Conservation (phyloP, 2,888 invertebrate species). For the Coecobrya sp. region DNA sequence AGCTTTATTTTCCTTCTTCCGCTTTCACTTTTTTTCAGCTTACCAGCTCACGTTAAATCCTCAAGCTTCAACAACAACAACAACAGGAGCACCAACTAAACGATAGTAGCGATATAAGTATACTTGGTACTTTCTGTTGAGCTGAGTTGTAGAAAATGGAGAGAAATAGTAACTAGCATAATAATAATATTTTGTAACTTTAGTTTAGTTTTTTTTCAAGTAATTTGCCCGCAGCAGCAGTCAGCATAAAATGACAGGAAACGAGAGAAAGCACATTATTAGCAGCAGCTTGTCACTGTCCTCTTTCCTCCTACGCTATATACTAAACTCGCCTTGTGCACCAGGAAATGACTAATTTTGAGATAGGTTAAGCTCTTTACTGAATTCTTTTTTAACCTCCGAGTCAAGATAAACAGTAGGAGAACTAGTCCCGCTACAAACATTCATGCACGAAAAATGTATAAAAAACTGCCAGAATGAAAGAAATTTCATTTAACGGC, state of each 20-base stretch:
- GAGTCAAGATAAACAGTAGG: not conserved
- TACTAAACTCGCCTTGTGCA: not conserved
- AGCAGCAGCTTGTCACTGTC: conserved; percentile 68
- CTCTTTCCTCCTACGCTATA: conserved; percentile 8
- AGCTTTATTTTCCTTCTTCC: conserved; percentile 66
- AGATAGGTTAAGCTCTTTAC: conserved; percentile 59
- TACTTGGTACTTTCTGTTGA: too few species aligned
- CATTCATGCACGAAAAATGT: not conserved
- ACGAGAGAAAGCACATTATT: conserved; percentile 63
- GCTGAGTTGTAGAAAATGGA: not conserved
- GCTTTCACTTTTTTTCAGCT: conserved; percentile 10
- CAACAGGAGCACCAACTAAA: not conserved
- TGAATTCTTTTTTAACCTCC: not conserved
- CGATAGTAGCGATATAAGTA: not conserved
- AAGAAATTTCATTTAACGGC: not conserved
- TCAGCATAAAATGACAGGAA: conserved; percentile 75
- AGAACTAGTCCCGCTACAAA: too few species aligned
- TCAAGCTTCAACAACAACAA: conserved; percentile 22
- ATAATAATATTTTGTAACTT: conserved; percentile 12
- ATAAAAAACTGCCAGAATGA: too few species aligned
- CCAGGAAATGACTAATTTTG: conserved; percentile 62
- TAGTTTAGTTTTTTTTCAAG: not conserved
- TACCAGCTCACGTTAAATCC: not conserved
- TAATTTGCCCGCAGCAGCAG: conserved; percentile 14
- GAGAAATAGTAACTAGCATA: conserved; percentile 15